Evolutionary conservation across 2,797 vertebrate genomes (phyloP).

Genomic region (Gila robusta): DNA sequence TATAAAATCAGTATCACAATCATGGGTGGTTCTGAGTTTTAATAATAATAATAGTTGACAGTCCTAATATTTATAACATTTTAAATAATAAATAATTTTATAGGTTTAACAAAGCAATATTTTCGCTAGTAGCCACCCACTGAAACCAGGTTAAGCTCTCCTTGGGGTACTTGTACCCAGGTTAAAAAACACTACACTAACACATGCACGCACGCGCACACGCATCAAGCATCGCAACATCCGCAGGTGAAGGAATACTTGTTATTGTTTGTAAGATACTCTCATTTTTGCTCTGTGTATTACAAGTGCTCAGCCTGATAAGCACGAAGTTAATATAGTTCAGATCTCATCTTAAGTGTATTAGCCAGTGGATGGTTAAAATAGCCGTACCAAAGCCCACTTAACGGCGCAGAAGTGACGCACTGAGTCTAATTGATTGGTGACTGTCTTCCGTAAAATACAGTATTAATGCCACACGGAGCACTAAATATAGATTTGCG

Average conservation of each 20-base stretch:
- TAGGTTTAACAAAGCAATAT: not conserved
- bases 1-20: not conserved
- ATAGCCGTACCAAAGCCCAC: constrained; percentile 21
- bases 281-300: constrained; percentile 9
- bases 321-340: not conserved
- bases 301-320: not conserved
- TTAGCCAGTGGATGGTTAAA: constrained; percentile 8
- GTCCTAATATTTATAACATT: not conserved
- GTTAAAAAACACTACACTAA: constrained; percentile 20
- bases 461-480: constrained; percentile 3
- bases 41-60: not conserved
- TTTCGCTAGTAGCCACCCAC: not conserved
- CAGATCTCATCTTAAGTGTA: not conserved
- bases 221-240: not conserved
- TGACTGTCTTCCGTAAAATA: constrained; percentile 8
- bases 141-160: not conserved
- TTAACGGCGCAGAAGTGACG: constrained; percentile 47
- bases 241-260: constrained; percentile 7
- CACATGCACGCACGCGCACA: not conserved
- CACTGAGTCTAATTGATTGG: constrained; percentile 37
- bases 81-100: not conserved
- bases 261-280: constrained; percentile 16
- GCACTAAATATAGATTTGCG: not conserved
- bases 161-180: not conserved
- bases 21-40: not conserved